A percentile compares a stretch with the other conserved stretches of the same genome.
Conservation (phyloP, 2,888 invertebrate genomes). For the Philhelius pedissequus region DNA sequence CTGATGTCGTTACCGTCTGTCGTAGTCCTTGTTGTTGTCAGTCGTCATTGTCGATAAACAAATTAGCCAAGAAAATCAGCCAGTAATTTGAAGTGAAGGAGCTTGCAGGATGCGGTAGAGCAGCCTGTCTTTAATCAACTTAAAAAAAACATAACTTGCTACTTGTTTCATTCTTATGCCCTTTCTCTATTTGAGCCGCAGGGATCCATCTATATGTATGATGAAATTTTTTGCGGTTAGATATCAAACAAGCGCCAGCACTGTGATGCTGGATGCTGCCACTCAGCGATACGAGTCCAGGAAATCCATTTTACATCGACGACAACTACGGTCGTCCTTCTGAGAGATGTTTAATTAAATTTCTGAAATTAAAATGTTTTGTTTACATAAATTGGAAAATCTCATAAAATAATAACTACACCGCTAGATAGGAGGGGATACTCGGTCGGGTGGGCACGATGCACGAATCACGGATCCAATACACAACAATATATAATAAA, state of each 20-base stretch:
- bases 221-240: conserved; percentile 42
- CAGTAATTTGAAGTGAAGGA: conserved; percentile 46
- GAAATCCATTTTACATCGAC: conserved; percentile 52
- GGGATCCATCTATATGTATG: neutral
- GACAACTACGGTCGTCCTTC: conserved; percentile 17
- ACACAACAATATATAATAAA: conserved; percentile 1
- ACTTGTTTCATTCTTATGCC: conserved; percentile 17
- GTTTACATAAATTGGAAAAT: conserved; percentile 79
- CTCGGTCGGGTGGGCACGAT: neutral
- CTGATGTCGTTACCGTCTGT: neutral
- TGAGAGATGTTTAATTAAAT: conserved; percentile 78
- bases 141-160: conserved; percentile 48
- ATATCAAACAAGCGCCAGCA: conserved; percentile 54
- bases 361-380: conserved; percentile 79
- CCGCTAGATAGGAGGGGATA: conserved; percentile 32
- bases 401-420: conserved; percentile 70
- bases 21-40: neutral
- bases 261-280: conserved; percentile 68
- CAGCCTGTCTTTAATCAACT: conserved; percentile 37
- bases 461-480: neutral
- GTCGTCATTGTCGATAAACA: conserved; percentile 37
- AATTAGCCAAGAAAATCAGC: conserved; percentile 64
- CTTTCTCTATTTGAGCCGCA: neutral
- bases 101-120: neutral
- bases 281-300: conserved; percentile 58